phyloP scores from a whole-genome alignment of 2,113 vertebrate species.

The Sylvietta virens region DNA sequence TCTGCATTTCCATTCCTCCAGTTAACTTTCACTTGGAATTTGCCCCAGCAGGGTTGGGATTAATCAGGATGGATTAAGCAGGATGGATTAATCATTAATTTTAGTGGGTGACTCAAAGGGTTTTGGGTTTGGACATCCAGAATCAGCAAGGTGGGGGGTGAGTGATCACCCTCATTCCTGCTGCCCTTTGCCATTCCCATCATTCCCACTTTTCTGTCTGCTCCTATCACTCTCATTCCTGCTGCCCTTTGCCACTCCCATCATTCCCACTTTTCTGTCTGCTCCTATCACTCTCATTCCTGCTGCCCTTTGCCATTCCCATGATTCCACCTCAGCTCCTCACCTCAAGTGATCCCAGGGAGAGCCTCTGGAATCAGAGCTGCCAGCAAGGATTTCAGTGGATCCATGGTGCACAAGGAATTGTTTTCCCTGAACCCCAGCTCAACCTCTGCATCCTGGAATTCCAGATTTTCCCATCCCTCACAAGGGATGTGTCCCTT shows the following conservation, averaged over 20 bases:
- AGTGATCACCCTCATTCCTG: not conserved
- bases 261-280: not conserved
- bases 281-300: not conserved
- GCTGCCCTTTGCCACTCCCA: not conserved
- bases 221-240: not conserved
- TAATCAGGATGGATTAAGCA: not conserved
- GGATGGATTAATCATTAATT: not conserved
- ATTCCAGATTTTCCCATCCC: not conserved
- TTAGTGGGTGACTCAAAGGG: not conserved
- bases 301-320: not conserved
- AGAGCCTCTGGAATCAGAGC: not conserved
- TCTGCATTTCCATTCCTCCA: not conserved
- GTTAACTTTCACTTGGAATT: not conserved
- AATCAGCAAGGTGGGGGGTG: rapidly evolving
- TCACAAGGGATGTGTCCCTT: not conserved
- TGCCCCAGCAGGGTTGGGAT: not conserved
- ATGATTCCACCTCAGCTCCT: not conserved
- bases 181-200: not conserved
- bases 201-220: not conserved
- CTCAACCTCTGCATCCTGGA: not conserved
- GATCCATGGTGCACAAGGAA: not conserved
- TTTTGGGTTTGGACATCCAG: not conserved
- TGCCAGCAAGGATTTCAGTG: not conserved
- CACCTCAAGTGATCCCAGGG: not conserved
- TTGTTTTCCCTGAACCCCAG: not conserved